Evolutionary conservation across 2,797 vertebrate genomes (phyloP).

Genomic region (Prionace glauca): DNA sequence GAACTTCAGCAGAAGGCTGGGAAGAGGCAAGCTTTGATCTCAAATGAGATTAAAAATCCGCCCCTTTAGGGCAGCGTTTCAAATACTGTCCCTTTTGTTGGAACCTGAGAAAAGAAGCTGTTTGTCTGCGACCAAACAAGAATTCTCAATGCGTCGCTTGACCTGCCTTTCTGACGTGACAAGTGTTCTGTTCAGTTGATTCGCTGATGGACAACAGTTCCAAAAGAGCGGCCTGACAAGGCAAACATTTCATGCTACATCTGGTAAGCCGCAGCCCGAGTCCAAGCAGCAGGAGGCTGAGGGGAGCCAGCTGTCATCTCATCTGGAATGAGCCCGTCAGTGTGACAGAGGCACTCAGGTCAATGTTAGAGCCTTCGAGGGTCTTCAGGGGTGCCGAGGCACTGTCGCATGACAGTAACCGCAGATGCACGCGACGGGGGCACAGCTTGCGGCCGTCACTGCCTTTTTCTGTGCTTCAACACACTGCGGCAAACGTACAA

Average conservation of each 20-base stretch:
- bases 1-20: not conserved
- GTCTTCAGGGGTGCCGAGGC: not conserved
- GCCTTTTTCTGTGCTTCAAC: not conserved
- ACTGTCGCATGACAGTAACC: not conserved
- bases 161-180: not conserved
- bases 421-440: too few relatives aligned
- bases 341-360: not conserved
- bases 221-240: not conserved
- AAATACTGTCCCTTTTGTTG: not conserved
- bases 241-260: conserved; percentile 16
- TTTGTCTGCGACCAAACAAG: not conserved
- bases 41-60: not conserved
- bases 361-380: not conserved
- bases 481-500: not conserved
- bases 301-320: not conserved
- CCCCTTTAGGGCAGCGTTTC: not conserved
- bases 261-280: not conserved
- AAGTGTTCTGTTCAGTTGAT: not conserved
- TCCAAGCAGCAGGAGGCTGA: not conserved
- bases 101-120: not conserved
- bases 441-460: not conserved
- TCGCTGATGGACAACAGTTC: not conserved
- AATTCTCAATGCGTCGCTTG: not conserved
- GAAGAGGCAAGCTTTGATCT: not conserved
- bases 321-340: not conserved